Evolutionary conservation across 2,888 invertebrate species (phyloP).

Genomic region (Pachymerium ferrugineum): DNA sequence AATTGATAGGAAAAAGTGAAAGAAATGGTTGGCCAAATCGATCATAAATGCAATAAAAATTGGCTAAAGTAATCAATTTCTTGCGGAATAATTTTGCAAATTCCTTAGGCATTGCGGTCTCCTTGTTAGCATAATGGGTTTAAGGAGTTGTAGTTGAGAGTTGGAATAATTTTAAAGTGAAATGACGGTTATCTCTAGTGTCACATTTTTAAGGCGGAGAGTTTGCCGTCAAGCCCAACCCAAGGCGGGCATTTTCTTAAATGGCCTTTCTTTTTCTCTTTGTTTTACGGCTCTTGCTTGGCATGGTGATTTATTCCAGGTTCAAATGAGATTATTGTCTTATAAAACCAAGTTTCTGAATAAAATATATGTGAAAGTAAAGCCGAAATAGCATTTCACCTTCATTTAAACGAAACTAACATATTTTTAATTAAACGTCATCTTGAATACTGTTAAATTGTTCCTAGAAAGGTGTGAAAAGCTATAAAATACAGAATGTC

Average conservation of each 20-base stretch:
- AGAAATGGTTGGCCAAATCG: background rate
- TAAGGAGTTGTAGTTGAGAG: background rate
- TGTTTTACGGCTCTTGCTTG: background rate
- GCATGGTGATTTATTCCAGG: background rate
- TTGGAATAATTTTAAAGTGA: background rate
- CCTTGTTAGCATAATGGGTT: background rate
- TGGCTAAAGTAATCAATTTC: slow-evolving; percentile 5
- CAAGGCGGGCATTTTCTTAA: background rate
- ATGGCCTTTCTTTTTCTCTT: background rate
- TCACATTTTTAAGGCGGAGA: background rate
- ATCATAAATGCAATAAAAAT: slow-evolving; percentile 10
- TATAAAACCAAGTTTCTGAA: no score
- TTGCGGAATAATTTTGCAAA: slow-evolving; percentile 19
- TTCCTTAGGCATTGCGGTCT: background rate
- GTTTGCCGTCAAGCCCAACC: background rate
- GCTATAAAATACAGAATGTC: background rate
- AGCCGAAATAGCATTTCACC: no score
- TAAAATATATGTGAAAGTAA: no score
- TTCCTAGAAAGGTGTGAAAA: no score
- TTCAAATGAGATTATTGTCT: slow-evolving; percentile 10
- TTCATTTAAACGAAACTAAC: no score
- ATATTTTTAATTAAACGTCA: no score
- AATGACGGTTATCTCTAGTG: slow-evolving; percentile 12
- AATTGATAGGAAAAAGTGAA: background rate
- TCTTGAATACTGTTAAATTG: no score